Evolutionary conservation across 2,113 vertebrate genomes (phyloP).

Genomic region (Pontoporia blainvillei): DNA sequence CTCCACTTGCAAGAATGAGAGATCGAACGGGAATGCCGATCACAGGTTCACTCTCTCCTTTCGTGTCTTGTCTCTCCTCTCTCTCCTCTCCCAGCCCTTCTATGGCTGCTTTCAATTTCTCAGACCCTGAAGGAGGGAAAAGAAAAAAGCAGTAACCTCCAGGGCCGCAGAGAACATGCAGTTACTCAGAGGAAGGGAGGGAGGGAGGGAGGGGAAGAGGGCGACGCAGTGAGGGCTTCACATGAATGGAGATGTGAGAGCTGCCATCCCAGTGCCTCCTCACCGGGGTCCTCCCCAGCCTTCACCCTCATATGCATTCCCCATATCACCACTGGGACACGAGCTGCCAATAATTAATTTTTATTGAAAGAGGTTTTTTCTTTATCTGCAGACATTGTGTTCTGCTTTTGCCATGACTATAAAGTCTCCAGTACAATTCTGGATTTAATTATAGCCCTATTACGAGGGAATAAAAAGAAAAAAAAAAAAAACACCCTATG

Average conservation of each 20-base stretch:
- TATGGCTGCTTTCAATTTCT: background rate
- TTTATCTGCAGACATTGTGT: constrained; percentile 72
- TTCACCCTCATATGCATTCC: constrained; percentile 35
- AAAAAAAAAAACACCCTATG: constrained; percentile 36
- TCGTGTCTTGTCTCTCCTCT: background rate
- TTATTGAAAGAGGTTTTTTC: constrained; percentile 57
- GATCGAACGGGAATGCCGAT: background rate
- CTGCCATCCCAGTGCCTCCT: background rate
- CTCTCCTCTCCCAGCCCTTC: background rate
- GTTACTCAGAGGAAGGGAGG: too few relatives aligned
- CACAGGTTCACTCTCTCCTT: background rate
- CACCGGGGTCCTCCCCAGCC: background rate
- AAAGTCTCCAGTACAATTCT: constrained; percentile 70
- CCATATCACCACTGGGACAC: constrained; percentile 25
- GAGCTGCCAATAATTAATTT: constrained; percentile 73
- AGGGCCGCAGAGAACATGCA: background rate
- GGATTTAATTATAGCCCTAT: constrained; percentile 77
- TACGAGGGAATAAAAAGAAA: constrained; percentile 65
- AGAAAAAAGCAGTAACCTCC: background rate
- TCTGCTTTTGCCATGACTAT: constrained; percentile 76
- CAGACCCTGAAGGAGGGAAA: background rate
- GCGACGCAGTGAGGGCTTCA: fast-evolving
- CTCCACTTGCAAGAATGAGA: background rate
- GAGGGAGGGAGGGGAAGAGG: background rate
- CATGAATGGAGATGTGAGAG: background rate